Conservation (phyloP, 2,888 invertebrate species). For the Drosophila paramelanica region DNA sequence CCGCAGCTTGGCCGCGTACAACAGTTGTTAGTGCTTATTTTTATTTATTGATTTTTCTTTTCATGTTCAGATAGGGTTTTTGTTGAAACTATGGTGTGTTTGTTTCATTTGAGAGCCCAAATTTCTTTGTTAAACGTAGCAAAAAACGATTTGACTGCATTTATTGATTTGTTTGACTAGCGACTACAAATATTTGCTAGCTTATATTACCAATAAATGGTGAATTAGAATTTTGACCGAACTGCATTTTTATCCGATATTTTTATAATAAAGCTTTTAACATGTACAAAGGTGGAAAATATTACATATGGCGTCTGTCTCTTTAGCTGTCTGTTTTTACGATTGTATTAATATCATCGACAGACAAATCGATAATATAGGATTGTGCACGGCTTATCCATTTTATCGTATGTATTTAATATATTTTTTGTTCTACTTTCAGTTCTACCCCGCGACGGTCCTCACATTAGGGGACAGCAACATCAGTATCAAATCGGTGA, state of each 20-base stretch:
- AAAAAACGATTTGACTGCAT: slow-evolving; percentile 14
- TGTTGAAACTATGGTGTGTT: slow-evolving; percentile 5
- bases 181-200: slow-evolving; percentile 10
- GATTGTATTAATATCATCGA: not conserved
- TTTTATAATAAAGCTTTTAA: not conserved
- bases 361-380: not conserved
- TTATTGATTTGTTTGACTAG: slow-evolving; percentile 12
- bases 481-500: slow-evolving; percentile 91
- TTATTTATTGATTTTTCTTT: not conserved
- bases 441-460: slow-evolving; percentile 90
- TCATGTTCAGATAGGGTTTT: not conserved
- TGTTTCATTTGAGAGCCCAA: not conserved
- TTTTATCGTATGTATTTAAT: not conserved
- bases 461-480: slow-evolving; percentile 90
- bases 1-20: slow-evolving; percentile 61
- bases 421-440: slow-evolving; percentile 38
- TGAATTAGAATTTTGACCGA: slow-evolving; percentile 29
- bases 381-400: not conserved
- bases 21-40: slow-evolving; percentile 46
- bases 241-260: not conserved
- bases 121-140: not conserved
- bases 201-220: not conserved
- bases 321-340: not conserved
- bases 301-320: too few species aligned
- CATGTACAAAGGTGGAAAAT: not conserved